Evolutionary conservation across 2,113 vertebrate species (phyloP).

Genomic region (Turnix velox): DNA sequence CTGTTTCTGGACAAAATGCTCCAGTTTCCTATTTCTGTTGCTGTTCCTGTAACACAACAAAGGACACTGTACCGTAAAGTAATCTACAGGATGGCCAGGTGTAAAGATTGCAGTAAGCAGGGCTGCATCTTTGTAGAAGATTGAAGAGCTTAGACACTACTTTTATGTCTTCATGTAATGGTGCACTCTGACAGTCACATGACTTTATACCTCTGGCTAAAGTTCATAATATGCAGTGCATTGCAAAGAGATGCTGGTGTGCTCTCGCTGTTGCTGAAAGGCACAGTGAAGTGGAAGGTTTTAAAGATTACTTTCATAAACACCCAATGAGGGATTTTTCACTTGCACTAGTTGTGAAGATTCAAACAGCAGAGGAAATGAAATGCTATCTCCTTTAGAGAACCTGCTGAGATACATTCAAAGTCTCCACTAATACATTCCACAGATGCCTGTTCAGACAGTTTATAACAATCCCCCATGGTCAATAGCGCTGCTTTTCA

Average conservation of each 20-base stretch:
- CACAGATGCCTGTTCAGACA: background rate
- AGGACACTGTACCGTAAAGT: background rate
- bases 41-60: background rate
- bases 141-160: background rate
- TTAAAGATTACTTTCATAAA: background rate
- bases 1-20: conserved; percentile 46
- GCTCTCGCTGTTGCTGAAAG: background rate
- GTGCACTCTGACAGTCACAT: background rate
- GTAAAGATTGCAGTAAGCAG: background rate
- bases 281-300: rapidly evolving
- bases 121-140: background rate
- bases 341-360: background rate
- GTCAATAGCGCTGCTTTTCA: background rate
- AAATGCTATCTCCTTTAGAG: background rate
- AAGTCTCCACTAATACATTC: background rate
- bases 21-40: background rate
- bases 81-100: background rate
- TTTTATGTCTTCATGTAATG: background rate
- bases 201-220: background rate
- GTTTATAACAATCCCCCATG: background rate
- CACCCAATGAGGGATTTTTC: background rate
- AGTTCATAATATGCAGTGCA: rapidly evolving
- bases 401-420: background rate
- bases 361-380: background rate
- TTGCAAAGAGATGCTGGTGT: background rate